Base-by-base conservation (phyloP, 2,888 invertebrate species). In the Coleophora flavipennella region DNA sequence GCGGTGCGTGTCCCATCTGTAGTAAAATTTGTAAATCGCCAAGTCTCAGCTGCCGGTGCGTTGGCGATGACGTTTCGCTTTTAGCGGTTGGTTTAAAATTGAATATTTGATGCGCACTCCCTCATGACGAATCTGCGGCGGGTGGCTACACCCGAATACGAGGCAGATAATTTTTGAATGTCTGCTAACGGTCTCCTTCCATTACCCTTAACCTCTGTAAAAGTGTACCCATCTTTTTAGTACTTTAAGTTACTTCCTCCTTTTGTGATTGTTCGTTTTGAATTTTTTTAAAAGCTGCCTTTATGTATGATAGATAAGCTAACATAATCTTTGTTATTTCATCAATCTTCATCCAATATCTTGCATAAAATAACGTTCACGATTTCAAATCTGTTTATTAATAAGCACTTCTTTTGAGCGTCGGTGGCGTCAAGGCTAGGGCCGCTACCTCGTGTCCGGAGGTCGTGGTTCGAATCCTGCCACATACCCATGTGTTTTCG, bases 61-160 rank as follows among this genome's bases (percentile, higher is more conserved):
- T 66, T 57, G 65, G 71, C 80, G 77, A 84, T 83, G 84, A 83
- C 84, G 68, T 81, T 83, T 81, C 75, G 85, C 84, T 83, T 80
- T 84, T 84, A 84, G 84, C 83, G 80, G 72, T 64, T 77, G 77
- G 81, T 84, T 84, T 84, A 84, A 84, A 84, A 83, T 84, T 84
- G 81, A 84, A 84, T 84, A 84, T 84, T 84, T 84, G 83, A 84
- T 84, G 83, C 70, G 64, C 69, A 64, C 78, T 80, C 83, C 78
- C 79, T 78, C 70, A 77, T 77, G 78, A 80, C 75, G 76, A 81
- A 77, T 81, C 67, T 71, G 62, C 66, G 64, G 65, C 61, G 70
- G 70, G 66, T 60, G 61, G 60, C 57, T 71, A 65, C 66, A 67
- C 72, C 57, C 68, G 57, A 71, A 69, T 72, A 59, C 54, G 68